phyloP scores from a whole-genome alignment of 2,797 vertebrate species.

The Sebastolobus altivelis region DNA sequence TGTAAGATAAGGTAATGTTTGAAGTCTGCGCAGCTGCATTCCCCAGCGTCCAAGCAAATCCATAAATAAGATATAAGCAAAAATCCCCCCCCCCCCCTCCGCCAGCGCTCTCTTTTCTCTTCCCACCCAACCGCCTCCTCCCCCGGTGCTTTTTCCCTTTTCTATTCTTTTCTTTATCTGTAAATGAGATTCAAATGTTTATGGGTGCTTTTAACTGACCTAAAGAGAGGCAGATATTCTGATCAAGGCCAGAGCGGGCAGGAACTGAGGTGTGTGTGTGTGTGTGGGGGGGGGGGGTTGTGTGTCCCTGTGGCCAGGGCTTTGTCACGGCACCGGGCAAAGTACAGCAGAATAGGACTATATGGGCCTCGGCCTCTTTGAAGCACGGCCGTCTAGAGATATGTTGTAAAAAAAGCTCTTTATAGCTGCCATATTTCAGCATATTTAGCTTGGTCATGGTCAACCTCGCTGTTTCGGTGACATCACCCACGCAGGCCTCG shows the following conservation, averaged over 20 bases:
- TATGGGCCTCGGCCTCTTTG: conserved; percentile 69
- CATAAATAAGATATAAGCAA: conserved; percentile 95
- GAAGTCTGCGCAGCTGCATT: conserved; percentile 94
- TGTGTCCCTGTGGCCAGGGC: conserved; percentile 48
- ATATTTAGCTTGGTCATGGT: conserved; percentile 35
- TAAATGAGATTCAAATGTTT: conserved; percentile 85
- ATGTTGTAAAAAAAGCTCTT: conserved; percentile 74
- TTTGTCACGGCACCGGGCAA: conserved; percentile 73
- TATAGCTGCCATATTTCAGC: conserved; percentile 81
- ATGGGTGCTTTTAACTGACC: conserved; percentile 82
- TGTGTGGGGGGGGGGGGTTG: not conserved
- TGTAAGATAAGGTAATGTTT: conserved; percentile 99
- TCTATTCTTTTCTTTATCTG: conserved; percentile 78
- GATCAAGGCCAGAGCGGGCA: conserved; percentile 76
- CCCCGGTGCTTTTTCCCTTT: conserved; percentile 41
- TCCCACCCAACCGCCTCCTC: conserved; percentile 71
- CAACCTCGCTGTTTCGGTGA: conserved; percentile 79
- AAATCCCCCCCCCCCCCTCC: conserved; percentile 54
- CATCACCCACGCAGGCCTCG: conserved; percentile 80
- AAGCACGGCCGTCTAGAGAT: conserved; percentile 63
- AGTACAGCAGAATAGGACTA: conserved; percentile 70
- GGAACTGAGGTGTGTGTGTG: conserved; percentile 49
- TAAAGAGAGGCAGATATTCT: conserved; percentile 73
- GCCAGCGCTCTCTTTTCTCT: conserved; percentile 58
- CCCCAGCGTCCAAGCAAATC: conserved; percentile 94